Evolutionary conservation across 2,113 vertebrate genomes (phyloP), one percentile per base, ranked within the genome.

Genomic region (Pungitius pungitius): DNA sequence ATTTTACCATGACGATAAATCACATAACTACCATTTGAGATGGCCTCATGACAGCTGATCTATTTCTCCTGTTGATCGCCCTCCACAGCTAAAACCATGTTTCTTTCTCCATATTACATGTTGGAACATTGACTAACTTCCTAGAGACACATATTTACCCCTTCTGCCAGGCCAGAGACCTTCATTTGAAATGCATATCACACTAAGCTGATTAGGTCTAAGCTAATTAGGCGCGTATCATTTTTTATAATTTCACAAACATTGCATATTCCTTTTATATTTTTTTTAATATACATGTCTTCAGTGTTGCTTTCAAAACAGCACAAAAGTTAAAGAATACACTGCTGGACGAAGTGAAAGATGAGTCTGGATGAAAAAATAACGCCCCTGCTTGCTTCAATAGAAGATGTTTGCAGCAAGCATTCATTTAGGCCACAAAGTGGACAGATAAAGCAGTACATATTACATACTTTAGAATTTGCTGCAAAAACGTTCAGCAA

Each of bases 21-120:
- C 37, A 39, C 35, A 54, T 75, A 26, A 83, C 87, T 81, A 82
- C 37, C 51, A 75, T 77, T 76, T 75, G 57, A 68, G 70, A 86
- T 62, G 24, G 54, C 39, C 71, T 80, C 40, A 65, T 70, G 67
- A 78, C 43, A 55, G 39, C 42, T 27, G 26, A 35, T 68, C 37
- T 73, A 49, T 72, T 61, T 69, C 54, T 77, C 43, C 35, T 61
- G 57, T 49, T 49, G 55, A 57, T 70, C 42, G 43, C 27, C 17
- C 15, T 45, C 22, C 30, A 59, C 63, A 64, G 22, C 14, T 45
- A 6, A 30, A 37, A n/a, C 4, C 1, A 30, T 45, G 5, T 61
- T 52, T 74, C 37, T 45, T 63, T 6, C 13, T n/a, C 35, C 8
- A 20, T 27, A 8, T 70, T 13, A 39, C 40, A 71, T 13, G 24